phyloP scores from a whole-genome alignment of 30 jellyfish, hydroid and myxozoan genomes.

The Aurelia coerulea region DNA sequence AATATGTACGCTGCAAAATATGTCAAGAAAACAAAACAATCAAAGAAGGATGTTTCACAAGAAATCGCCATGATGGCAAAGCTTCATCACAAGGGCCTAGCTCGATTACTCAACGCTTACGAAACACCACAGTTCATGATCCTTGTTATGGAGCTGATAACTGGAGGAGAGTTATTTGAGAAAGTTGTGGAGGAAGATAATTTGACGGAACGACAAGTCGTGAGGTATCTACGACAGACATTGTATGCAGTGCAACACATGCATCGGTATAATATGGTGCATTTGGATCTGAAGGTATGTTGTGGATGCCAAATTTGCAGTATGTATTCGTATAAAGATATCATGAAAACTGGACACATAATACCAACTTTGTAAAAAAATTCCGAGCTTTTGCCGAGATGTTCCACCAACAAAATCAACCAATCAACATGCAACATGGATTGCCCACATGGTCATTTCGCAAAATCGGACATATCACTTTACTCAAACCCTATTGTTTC shows the following conservation, averaged over 20 bases:
- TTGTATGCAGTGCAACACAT: constrained; percentile 91
- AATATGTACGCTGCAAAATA: constrained; percentile 80
- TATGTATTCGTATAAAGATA: no score
- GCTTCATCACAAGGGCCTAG: constrained; percentile 76
- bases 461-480: no score
- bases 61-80: constrained; percentile 82
- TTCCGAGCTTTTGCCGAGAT: no score
- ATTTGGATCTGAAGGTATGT: constrained; percentile 88
- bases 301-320: no score
- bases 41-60: constrained; percentile 71
- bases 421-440: no score
- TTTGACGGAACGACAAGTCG: constrained; percentile 92
- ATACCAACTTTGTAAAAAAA: no score
- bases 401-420: no score
- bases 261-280: constrained; percentile 90
- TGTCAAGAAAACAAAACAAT: constrained; percentile 72
- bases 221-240: constrained; percentile 84
- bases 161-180: constrained; percentile 96
- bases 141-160: constrained; percentile 93
- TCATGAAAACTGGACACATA: no score
- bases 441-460: no score
- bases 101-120: constrained; percentile 68
- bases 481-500: no score
- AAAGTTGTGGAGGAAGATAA: constrained; percentile 95
- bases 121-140: constrained; percentile 81